Percentiles rank a stretch among this genome's conserved stretches.
phyloP scores from a whole-genome alignment of 2,113 vertebrate species.

The Strix uralensis region DNA sequence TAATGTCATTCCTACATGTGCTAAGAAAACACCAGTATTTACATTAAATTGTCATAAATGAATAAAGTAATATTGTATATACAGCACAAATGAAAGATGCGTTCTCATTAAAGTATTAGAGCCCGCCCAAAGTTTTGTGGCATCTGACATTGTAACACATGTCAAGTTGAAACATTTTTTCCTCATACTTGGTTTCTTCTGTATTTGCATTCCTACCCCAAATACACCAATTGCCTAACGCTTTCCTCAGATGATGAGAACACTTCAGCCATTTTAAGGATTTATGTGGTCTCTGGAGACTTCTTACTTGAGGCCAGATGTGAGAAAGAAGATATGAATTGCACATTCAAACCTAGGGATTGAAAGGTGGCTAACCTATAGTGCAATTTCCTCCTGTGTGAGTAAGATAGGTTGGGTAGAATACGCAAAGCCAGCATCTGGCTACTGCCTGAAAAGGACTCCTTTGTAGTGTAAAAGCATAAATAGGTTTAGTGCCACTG shows the following conservation, averaged over 20 bases:
- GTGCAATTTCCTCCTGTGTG: not conserved
- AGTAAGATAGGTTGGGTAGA: not conserved
- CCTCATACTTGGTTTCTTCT: not conserved
- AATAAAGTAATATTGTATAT: not conserved
- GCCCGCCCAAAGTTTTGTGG: not conserved
- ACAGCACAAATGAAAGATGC: not conserved
- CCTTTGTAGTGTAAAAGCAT: not conserved
- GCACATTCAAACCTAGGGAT: not conserved
- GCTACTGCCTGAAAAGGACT: not conserved
- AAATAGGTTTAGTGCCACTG: not conserved
- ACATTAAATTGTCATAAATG: not conserved
- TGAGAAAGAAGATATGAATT: not conserved
- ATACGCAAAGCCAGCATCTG: not conserved
- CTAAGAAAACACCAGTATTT: not conserved
- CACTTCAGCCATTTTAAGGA: slow-evolving; percentile 29
- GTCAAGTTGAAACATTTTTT: not conserved
- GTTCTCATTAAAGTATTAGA: not conserved
- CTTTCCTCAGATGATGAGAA: not conserved
- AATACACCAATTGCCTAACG: not conserved
- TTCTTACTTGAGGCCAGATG: not conserved
- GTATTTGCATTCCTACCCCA: not conserved
- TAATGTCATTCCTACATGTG: not conserved
- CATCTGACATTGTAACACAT: not conserved
- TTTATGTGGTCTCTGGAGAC: slow-evolving; percentile 25
- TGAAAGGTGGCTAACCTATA: not conserved